A percentile compares a stretch with the other conserved stretches of the same genome.
These are phyloP conservation scores for Poeciliopsis infans DNA, from an alignment of 2,797 vertebrate species.

Conservation along the genomic window DNA sequence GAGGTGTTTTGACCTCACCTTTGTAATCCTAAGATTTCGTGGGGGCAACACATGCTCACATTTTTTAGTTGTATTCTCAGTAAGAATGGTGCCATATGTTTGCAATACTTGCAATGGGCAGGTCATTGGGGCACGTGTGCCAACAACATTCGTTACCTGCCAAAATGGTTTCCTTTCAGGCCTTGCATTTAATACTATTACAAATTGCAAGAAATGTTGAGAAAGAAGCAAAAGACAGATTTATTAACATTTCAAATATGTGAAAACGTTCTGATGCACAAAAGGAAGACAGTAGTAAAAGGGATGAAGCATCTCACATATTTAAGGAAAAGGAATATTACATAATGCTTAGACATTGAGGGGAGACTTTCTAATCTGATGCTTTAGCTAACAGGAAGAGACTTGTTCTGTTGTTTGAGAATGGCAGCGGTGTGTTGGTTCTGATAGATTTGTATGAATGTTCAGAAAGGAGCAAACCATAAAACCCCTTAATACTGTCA, in stretches of 20 bases:
- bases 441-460: not conserved
- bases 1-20: constrained; percentile 6
- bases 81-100: not conserved
- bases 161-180: constrained; percentile 1
- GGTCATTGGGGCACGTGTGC: not conserved
- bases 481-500: not conserved
- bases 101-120: constrained; percentile 1
- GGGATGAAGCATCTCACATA: not conserved
- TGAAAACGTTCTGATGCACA: not conserved
- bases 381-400: not conserved
- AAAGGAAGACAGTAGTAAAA: not conserved
- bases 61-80: not conserved
- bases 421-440: not conserved
- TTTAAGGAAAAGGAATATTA: not conserved
- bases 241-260: not conserved
- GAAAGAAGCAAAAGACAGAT: not conserved
- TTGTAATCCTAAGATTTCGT: not conserved
- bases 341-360: not conserved
- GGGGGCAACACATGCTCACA: constrained; percentile 3
- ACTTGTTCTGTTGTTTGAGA: not conserved
- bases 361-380: not conserved
- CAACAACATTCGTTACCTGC: not conserved
- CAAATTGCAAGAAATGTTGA: not conserved
- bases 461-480: not conserved
- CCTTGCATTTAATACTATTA: not conserved